These are phyloP conservation scores for Sternarchorhynchus goeldii DNA, from an alignment of 2,797 vertebrate species.

Conservation along the genomic window DNA sequence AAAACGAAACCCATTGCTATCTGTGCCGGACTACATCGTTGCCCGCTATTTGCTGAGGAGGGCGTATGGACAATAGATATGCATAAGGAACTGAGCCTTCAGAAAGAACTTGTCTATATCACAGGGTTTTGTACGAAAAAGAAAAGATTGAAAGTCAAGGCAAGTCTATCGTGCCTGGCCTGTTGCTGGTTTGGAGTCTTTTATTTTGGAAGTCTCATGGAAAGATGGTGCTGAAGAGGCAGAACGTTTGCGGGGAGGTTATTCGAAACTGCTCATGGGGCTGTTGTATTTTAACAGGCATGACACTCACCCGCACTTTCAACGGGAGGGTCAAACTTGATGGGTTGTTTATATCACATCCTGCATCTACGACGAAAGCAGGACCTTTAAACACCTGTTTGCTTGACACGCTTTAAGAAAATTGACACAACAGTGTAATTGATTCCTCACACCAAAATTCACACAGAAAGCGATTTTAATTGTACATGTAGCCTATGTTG, in stretches of 20 bases:
- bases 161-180: slow-evolving; percentile 30
- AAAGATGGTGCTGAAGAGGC: slow-evolving; percentile 85
- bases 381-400: slow-evolving; percentile 60
- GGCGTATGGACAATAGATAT: slow-evolving; percentile 69
- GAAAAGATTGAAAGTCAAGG: slow-evolving; percentile 72
- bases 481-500: not conserved
- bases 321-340: slow-evolving; percentile 64
- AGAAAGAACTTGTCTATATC: slow-evolving; percentile 64
- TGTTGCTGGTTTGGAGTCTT: slow-evolving; percentile 53
- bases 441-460: slow-evolving; percentile 5
- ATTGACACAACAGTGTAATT: slow-evolving; percentile 28
- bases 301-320: slow-evolving; percentile 65
- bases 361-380: slow-evolving; percentile 57
- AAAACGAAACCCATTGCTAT: slow-evolving; percentile 49
- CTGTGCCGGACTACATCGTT: slow-evolving; percentile 55
- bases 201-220: slow-evolving; percentile 74
- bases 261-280: slow-evolving; percentile 78
- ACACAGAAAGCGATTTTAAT: too few relatives aligned
- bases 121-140: slow-evolving; percentile 69
- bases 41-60: slow-evolving; percentile 65
- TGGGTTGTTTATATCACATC: slow-evolving; percentile 58
- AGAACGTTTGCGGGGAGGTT: slow-evolving; percentile 75
- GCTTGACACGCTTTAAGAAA: slow-evolving; percentile 49
- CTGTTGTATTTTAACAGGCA: slow-evolving; percentile 73
- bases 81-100: slow-evolving; percentile 67